A percentile compares a stretch with the other conserved stretches of the same genome.
Conservation (phyloP, 1,140 invertebrate species). For the Chymomyza costata region DNA sequence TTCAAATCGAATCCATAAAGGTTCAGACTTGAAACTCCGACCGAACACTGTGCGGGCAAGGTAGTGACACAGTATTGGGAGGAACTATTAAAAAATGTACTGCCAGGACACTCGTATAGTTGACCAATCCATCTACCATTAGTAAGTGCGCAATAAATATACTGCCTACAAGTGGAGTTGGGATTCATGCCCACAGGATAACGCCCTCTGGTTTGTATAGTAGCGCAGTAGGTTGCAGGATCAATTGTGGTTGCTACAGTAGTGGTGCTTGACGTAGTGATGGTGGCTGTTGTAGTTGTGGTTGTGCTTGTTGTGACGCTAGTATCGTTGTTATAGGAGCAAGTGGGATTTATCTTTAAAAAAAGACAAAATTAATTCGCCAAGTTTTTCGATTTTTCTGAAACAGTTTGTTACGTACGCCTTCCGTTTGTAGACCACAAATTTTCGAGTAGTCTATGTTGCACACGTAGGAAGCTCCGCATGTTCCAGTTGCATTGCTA, state of each 20-base stretch:
- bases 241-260: slow-evolving; percentile 17
- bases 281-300: slow-evolving; percentile 7
- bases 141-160: slow-evolving; percentile 43
- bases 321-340: slow-evolving; percentile 39
- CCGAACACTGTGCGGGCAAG: slow-evolving; percentile 42
- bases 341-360: slow-evolving; percentile 37
- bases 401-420: slow-evolving; percentile 22
- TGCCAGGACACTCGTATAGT: slow-evolving; percentile 44
- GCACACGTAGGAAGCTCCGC: slow-evolving; percentile 50
- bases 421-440: slow-evolving; percentile 36
- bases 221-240: slow-evolving; percentile 39
- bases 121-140: slow-evolving; percentile 44
- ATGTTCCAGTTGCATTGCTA: slow-evolving; percentile 37
- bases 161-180: slow-evolving; percentile 54
- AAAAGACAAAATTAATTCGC: neutral
- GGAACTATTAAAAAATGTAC: slow-evolving; percentile 32
- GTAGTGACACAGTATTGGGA: slow-evolving; percentile 11
- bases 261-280: slow-evolving; percentile 24
- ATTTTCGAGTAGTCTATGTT: slow-evolving; percentile 41
- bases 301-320: slow-evolving; percentile 15
- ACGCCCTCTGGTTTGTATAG: slow-evolving; percentile 25
- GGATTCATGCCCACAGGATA: slow-evolving; percentile 46
- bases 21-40: slow-evolving; percentile 25
- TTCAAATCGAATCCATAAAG: slow-evolving; percentile 38
- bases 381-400: neutral